Evolutionary conservation across 2,797 vertebrate species (phyloP).

Genomic region (Arremon brunneinucha): DNA sequence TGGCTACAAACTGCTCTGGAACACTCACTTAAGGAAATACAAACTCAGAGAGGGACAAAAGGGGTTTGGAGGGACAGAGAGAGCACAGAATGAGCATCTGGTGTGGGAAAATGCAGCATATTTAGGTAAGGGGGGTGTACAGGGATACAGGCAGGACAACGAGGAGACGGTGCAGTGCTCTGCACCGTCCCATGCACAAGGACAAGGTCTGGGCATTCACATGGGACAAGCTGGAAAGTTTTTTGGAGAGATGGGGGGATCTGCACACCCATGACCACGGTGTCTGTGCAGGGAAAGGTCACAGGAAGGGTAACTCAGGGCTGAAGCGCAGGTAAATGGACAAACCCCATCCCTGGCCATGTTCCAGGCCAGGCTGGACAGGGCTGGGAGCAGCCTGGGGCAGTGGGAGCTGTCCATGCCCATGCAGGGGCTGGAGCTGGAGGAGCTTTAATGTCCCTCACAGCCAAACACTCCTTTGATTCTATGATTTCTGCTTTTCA

Average conservation of each 20-base stretch:
- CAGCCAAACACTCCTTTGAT: neutral
- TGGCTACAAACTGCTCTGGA: neutral
- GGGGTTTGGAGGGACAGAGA: neutral
- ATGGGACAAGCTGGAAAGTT: neutral
- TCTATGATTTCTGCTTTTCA: neutral
- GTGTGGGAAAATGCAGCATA: neutral
- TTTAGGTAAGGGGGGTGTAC: neutral
- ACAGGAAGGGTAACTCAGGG: neutral
- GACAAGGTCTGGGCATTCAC: neutral
- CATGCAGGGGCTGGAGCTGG: neutral
- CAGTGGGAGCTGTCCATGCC: neutral
- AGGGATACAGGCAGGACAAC: neutral
- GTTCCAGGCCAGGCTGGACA: neutral
- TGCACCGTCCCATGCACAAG: neutral
- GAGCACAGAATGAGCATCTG: neutral
- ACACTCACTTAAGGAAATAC: neutral
- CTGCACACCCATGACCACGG: accelerated
- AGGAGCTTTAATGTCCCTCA: neutral
- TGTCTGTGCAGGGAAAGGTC: neutral
- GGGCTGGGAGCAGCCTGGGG: neutral
- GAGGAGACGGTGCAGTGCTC: neutral
- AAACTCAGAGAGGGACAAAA: neutral
- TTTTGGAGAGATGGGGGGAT: neutral
- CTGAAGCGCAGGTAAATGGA: neutral
- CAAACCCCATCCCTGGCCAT: neutral